A percentile compares a stretch with the other conserved stretches of the same genome.
phyloP scores from a whole-genome alignment of 2,797 vertebrate species.

The Poeciliopsis turneri region DNA sequence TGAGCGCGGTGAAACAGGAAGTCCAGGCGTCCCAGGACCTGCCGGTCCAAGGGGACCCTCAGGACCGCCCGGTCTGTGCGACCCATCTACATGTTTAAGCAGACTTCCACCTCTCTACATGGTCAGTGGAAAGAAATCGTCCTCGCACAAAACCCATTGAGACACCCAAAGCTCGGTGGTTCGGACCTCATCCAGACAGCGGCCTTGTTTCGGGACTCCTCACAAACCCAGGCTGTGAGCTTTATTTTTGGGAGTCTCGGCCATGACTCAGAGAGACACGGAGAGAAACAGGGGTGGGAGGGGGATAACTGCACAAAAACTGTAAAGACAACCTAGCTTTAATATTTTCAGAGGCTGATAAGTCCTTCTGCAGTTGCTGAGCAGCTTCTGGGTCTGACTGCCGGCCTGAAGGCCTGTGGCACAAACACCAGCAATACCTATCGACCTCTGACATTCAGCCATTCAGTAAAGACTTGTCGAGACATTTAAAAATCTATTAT shows the following conservation, averaged over 20 bases:
- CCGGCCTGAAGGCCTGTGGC: conserved; percentile 21
- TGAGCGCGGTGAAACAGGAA: conserved; percentile 74
- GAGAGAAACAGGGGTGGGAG: conserved; percentile 47
- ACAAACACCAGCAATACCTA: conserved; percentile 8
- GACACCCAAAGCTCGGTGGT: conserved; percentile 34
- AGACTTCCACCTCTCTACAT: conserved; percentile 78
- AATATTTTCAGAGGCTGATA: conserved; percentile 49
- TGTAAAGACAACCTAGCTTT: conserved; percentile 68
- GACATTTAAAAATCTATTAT: conserved; percentile 27
- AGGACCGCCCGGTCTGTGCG: conserved; percentile 82
- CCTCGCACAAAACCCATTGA: conserved; percentile 76
- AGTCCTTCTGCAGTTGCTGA: conserved; percentile 51
- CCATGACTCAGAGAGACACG: conserved; percentile 46
- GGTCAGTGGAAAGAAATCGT: conserved; percentile 80
- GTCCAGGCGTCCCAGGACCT: conserved; percentile 72
- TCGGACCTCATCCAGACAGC: conserved; percentile 50
- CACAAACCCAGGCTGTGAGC: conserved; percentile 32
- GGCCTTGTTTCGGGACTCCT: conserved; percentile 32
- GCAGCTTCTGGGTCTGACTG: conserved; percentile 36
- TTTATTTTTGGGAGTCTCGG: conserved; percentile 49
- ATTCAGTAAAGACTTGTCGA: not conserved
- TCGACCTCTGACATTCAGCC: not conserved
- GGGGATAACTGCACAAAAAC: conserved; percentile 69
- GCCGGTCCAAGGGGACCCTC: conserved; percentile 73
- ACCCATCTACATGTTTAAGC: conserved; percentile 81